Conservation (phyloP, 2,797 vertebrate species). For the Gymnoscopelus braueri region DNA sequence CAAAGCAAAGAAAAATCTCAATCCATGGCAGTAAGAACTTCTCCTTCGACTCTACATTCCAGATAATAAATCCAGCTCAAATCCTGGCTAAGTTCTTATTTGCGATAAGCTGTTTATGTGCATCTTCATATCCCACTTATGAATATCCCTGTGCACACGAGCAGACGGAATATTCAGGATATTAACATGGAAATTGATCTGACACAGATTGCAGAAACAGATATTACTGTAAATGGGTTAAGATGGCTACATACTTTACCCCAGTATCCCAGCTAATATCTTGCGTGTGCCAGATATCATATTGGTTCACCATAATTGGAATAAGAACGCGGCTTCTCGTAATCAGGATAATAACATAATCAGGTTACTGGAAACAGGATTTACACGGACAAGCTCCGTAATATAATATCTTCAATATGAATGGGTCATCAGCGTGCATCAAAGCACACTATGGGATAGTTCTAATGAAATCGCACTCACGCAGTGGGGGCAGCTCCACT, state of each 20-base stretch:
- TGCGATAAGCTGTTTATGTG: not conserved
- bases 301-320: not conserved
- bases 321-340: not conserved
- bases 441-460: not conserved
- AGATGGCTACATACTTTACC: not conserved
- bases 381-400: too few relatives aligned
- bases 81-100: not conserved
- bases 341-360: not conserved
- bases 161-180: not conserved
- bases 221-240: constrained; percentile 5
- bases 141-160: not conserved
- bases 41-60: too few relatives aligned
- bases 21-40: too few relatives aligned
- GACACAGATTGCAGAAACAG: not conserved
- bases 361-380: not conserved
- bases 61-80: not conserved
- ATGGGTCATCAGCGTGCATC: not conserved
- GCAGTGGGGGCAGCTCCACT: constrained; percentile 99
- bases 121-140: constrained; percentile 2
- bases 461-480: constrained; percentile 78
- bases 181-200: constrained; percentile 3
- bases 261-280: not conserved
- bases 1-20: not conserved
- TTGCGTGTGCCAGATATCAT: too few relatives aligned
- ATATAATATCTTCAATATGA: not conserved